Percentiles rank a stretch among this genome's conserved stretches.
These are phyloP conservation scores for Apodemus sylvaticus DNA, from an alignment of 2,113 vertebrate genomes.

Conservation along the genomic window DNA sequence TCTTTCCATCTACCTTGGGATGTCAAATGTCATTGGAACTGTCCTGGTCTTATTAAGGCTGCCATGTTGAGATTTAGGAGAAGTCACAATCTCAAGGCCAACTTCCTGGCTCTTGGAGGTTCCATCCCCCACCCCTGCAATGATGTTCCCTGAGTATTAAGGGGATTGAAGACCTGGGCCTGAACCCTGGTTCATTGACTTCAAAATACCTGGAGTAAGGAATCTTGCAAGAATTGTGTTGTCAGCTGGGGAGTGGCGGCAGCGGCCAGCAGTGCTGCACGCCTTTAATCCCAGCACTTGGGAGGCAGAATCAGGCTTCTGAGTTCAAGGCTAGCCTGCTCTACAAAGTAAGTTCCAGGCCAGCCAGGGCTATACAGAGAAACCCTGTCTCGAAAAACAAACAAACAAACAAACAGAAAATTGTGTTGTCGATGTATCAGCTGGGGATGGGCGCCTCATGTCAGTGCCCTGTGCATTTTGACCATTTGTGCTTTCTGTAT, in stretches of 20 bases:
- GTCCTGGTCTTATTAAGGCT: background rate
- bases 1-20: background rate
- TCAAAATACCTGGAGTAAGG: too few species aligned
- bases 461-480: background rate
- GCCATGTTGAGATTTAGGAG: background rate
- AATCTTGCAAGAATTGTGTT: background rate
- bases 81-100: background rate
- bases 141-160: background rate
- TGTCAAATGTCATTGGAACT: background rate
- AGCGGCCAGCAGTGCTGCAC: too few species aligned
- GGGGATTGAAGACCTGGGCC: too few species aligned
- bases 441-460: background rate
- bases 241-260: too few species aligned
- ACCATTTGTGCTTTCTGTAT: background rate
- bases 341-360: too few species aligned
- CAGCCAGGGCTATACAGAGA: too few species aligned
- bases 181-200: too few species aligned
- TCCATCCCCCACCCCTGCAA: background rate
- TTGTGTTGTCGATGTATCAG: background rate
- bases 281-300: too few species aligned
- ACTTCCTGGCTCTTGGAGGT: background rate
- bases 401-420: too few species aligned
- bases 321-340: too few species aligned
- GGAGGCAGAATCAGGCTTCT: too few species aligned
- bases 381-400: too few species aligned